Base-by-base conservation (phyloP, 2,113 vertebrate genomes). In the Propithecus coquereli region DNA sequence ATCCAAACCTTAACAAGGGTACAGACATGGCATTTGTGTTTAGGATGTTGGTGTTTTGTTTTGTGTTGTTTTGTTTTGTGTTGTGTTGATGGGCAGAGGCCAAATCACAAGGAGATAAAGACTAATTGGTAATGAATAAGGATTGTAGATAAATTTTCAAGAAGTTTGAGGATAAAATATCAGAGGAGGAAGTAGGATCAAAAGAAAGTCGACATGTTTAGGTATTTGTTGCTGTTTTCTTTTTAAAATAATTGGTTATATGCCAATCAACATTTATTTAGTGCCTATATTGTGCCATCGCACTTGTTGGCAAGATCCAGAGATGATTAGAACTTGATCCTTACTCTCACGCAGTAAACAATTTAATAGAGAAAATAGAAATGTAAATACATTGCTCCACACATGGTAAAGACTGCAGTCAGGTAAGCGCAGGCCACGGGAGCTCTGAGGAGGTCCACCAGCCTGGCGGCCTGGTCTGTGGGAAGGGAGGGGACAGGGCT, bases 191-290 rank as follows among this genome's bases (percentile, higher is more conserved):
- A 79, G 77, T 25, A 30, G 3, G 9, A 1, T 96, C 27, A 61
- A 87, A 85, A 94, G 59, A 89, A 90, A 66, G 34, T 22, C 40
- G 43, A 70, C 1, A 8, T 40, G 13, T 54, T 84, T 14, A 86
- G 6, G 5, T 66, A 1, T 94, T 88, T 77, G 30, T 34, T 74
- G n/a, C 1, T 27, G 12, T 54, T 57, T 79, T 70, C 2, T 52
- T 40, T 80, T 90, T 83, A 71, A 59, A 82, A 47, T 80, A 93
- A 91, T 91, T 89, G 16, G 1, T 27, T 94, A 37, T 74, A 52
- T 74, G 91, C 50, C 34, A 91, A 54, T 37, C 27, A 79, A 22
- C 52, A 43, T 79, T 82, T 84, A 87, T 86, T 81, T 77, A 86
- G 61, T 32, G 17, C 4, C 52, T 47, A 23, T 16, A 3, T 7